A percentile compares a stretch with the other conserved stretches of the same genome.
phyloP scores from a whole-genome alignment of 2,888 invertebrate species.

The Ceraclea dissimilis region DNA sequence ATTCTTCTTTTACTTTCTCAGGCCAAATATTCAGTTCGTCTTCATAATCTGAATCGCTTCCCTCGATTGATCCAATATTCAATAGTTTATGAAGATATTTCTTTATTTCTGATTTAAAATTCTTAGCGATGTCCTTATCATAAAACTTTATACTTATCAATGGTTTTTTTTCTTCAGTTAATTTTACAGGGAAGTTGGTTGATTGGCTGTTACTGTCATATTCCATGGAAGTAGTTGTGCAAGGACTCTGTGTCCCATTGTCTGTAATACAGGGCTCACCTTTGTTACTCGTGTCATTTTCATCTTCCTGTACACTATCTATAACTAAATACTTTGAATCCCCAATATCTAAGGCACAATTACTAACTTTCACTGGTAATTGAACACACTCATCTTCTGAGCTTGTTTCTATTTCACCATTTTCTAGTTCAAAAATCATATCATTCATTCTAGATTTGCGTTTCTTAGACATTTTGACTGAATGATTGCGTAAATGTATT shows the following conservation, averaged over 20 bases:
- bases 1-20: constrained; percentile 35
- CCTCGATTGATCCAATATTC: constrained; percentile 32
- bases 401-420: constrained; percentile 39
- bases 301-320: background rate
- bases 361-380: background rate
- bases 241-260: constrained; percentile 6
- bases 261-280: constrained; percentile 2
- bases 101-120: constrained; percentile 42
- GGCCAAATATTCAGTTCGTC: constrained; percentile 41
- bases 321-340: background rate
- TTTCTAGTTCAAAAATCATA: constrained; percentile 47
- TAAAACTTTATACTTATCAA: constrained; percentile 43
- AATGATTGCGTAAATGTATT: background rate
- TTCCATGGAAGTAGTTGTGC: constrained; percentile 8
- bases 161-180: constrained; percentile 36
- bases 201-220: constrained; percentile 27
- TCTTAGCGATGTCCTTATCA: constrained; percentile 38
- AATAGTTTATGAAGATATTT: constrained; percentile 42
- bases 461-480: constrained; percentile 36
- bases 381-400: constrained; percentile 13
- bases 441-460: constrained; percentile 41
- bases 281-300: constrained; percentile 3
- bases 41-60: constrained; percentile 36
- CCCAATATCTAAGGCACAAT: background rate
- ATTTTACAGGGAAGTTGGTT: constrained; percentile 35